Evolutionary conservation across 2,113 vertebrate species (phyloP), one percentile per base, ranked within the genome.

Genomic region (Carettochelys insculpta): DNA sequence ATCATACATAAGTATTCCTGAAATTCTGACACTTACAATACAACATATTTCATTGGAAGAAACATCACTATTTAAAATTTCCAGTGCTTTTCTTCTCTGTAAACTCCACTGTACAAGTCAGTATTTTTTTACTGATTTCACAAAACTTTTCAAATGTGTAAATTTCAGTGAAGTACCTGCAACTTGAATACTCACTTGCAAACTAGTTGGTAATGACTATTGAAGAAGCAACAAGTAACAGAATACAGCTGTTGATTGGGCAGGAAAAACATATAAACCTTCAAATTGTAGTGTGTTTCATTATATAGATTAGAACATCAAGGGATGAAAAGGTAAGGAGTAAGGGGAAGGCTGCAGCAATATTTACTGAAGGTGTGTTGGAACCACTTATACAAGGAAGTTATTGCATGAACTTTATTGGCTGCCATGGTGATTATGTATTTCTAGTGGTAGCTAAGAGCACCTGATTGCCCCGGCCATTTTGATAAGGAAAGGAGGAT

Each of bases 141-240:
- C 2, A 75, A 3, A 20, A 3, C 20, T 86, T 86, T 80, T 20
- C 43, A 92, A 92, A 56, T n/a, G 82, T n/a, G 25, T 41, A 77
- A 90, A 89, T 54, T 85, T 34, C 80, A 8, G 29, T 92, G 93
- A 84, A 41, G 82, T 89, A 85, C 27, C 38, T 90, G 77, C 92
- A 92, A 87, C 85, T 80, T 92, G 45, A 96, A 47, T 76, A 83
- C 73, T 80, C 83, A 43, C 38, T 71, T 78, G 41, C 43, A 85
- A 93, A 77, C 13, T 29, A 82, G 34, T 82, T 47, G 47, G 16
- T 71, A 25, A 12, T 81, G 68, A 53, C 73, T 22, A 22, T 13
- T 3, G 1, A 41, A 87, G 54, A 3, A 3, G n/a, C 25, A 77
- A 24, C 41, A 16, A 45, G 51, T 45, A 83, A 73, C 10, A 50